These are phyloP conservation scores for Drosophila pectinifera DNA, from an alignment of 1,140 invertebrate species.

Conservation along the genomic window DNA sequence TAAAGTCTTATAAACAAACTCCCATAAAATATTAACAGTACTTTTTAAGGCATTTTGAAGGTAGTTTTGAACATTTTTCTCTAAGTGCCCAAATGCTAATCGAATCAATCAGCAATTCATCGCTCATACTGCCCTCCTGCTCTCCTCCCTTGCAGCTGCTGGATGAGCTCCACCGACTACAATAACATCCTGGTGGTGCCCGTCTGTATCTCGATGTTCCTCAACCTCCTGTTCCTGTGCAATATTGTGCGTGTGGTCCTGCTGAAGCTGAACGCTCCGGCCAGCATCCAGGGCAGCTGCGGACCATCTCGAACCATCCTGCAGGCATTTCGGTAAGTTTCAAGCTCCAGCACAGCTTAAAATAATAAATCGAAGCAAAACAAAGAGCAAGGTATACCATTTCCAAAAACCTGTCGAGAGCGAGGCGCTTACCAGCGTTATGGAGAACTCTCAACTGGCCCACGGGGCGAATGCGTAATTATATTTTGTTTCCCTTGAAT, in stretches of 20 bases:
- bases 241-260: conserved; percentile 97
- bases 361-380: conserved; percentile 38
- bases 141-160: conserved; percentile 88
- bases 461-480: conserved; percentile 74
- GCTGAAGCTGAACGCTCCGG: conserved; percentile 92
- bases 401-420: neutral
- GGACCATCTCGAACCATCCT: conserved; percentile 89
- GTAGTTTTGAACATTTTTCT: neutral
- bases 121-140: neutral
- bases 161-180: conserved; percentile 91
- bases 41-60: too few relatives aligned
- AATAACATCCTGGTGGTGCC: conserved; percentile 91
- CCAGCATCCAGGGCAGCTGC: conserved; percentile 86
- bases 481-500: conserved; percentile 59
- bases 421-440: too few relatives aligned
- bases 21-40: neutral
- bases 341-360: neutral
- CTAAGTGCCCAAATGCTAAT: conserved; percentile 42
- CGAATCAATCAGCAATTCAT: conserved; percentile 36
- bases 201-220: conserved; percentile 91
- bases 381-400: neutral
- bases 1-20: too few relatives aligned
- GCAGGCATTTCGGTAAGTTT: conserved; percentile 90
- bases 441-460: conserved; percentile 25
- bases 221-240: conserved; percentile 95